Percentiles rank a stretch among this genome's conserved stretches.
phyloP scores from a whole-genome alignment of 1,140 invertebrate genomes.

The Drosophila virilis region DNA sequence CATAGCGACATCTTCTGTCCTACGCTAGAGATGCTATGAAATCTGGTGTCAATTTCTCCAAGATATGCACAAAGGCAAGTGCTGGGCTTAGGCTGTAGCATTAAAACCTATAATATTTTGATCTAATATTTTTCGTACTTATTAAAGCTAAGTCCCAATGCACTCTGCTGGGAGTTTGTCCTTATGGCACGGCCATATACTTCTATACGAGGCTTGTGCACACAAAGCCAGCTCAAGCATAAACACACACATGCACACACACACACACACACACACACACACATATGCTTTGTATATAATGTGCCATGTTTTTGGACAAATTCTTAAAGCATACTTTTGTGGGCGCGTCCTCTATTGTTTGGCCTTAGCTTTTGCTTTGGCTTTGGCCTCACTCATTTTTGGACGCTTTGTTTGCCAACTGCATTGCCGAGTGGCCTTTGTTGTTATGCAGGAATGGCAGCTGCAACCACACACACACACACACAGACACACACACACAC shows the following conservation, averaged over 20 bases:
- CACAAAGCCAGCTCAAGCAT: conserved; percentile 36
- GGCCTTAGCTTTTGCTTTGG: conserved; percentile 42
- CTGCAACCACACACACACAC: conserved; percentile 11
- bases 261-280: background rate
- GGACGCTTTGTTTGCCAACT: conserved; percentile 63
- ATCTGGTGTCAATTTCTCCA: too few relatives aligned
- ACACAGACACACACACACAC: background rate
- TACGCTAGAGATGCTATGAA: too few relatives aligned
- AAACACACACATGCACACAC: conserved; percentile 17
- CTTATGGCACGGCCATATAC: background rate
- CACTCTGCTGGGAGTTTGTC: background rate
- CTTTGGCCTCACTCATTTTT: conserved; percentile 39
- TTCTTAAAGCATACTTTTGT: conserved; percentile 74
- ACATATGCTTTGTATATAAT: conserved; percentile 32
- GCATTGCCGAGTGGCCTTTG: conserved; percentile 62
- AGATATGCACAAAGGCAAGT: too few relatives aligned
- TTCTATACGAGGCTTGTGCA: conserved; percentile 26
- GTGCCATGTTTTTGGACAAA: conserved; percentile 40
- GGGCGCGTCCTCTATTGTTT: conserved; percentile 60
- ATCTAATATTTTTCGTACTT: conserved; percentile 32
- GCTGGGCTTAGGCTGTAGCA: background rate
- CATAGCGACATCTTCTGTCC: too few relatives aligned
- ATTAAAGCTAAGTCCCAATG: conserved; percentile 31
- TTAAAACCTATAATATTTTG: conserved; percentile 14
- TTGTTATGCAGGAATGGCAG: conserved; percentile 50